Conservation (phyloP, 2,797 vertebrate genomes). For the Carapus acus region DNA sequence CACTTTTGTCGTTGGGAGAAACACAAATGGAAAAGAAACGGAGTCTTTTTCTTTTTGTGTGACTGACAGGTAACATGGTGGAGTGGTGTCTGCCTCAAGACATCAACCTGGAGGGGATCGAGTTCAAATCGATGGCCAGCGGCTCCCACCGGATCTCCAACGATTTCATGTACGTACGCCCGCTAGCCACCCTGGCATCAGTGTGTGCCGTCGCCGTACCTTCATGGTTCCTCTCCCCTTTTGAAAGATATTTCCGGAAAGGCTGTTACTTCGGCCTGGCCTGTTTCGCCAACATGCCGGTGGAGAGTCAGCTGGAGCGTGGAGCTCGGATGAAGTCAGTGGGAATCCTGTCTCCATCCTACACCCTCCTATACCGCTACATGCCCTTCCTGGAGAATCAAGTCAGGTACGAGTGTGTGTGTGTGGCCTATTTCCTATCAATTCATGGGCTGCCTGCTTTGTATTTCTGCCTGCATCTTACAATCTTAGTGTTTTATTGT, state of each 20-base stretch:
- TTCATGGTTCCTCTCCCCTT: constrained; percentile 11
- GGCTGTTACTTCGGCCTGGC: constrained; percentile 93
- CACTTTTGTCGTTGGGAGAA: constrained; percentile 19
- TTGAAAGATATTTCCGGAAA: constrained; percentile 97
- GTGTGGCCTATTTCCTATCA: background rate
- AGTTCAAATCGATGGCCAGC: constrained; percentile 99
- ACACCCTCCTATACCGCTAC: constrained; percentile 94
- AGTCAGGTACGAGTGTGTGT: constrained; percentile 79
- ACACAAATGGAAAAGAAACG: constrained; percentile 31
- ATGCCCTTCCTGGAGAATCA: constrained; percentile 99
- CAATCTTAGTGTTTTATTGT: background rate
- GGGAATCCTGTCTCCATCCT: constrained; percentile 94
- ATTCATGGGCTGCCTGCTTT: background rate
- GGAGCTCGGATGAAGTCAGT: constrained; percentile 98
- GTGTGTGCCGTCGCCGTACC: no score
- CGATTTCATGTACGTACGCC: constrained; percentile 89
- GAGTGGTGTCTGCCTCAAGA: constrained; percentile 97
- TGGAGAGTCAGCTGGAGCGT: constrained; percentile 93
- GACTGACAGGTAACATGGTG: constrained; percentile 86
- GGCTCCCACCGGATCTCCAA: constrained; percentile 93
- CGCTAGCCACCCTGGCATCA: no score
- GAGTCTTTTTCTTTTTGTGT: constrained; percentile 34
- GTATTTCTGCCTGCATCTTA: background rate
- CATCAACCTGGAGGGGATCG: constrained; percentile 91
- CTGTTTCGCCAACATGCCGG: constrained; percentile 98